phyloP scores from a whole-genome alignment of 2,797 vertebrate species.

The Poeciliopsis gracilis region DNA sequence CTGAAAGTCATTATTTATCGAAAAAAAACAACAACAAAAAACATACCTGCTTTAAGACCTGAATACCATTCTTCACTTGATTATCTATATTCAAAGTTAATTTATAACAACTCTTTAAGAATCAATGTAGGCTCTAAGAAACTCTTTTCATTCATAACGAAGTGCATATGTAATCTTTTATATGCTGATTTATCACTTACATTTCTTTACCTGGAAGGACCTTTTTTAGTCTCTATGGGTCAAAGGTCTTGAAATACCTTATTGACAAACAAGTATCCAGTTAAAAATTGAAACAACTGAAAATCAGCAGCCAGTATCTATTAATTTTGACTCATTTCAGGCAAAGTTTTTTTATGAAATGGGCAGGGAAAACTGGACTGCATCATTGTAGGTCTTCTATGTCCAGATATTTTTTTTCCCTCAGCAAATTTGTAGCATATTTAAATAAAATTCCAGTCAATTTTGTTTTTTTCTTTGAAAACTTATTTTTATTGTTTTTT shows the following conservation, averaged over 20 bases:
- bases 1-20: background rate
- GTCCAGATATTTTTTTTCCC: background rate
- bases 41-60: background rate
- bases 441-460: background rate
- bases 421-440: background rate
- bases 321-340: background rate
- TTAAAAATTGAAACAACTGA: background rate
- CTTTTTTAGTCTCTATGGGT: background rate
- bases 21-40: too few species aligned
- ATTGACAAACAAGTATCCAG: background rate
- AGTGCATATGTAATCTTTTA: background rate
- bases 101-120: background rate
- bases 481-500: background rate
- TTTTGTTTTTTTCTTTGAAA: background rate
- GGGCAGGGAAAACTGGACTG: background rate
- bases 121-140: background rate
- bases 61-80: background rate
- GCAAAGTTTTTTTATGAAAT: background rate
- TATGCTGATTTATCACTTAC: background rate
- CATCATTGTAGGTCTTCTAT: background rate
- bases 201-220: background rate
- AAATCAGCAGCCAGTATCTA: background rate
- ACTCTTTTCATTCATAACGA: too few species aligned
- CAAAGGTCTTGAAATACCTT: background rate
- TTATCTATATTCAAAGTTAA: background rate